Evolutionary conservation across 2,797 vertebrate genomes (phyloP), one percentile per base, ranked within the genome.

Genomic region (Lepidocolaptes lacrymiger): DNA sequence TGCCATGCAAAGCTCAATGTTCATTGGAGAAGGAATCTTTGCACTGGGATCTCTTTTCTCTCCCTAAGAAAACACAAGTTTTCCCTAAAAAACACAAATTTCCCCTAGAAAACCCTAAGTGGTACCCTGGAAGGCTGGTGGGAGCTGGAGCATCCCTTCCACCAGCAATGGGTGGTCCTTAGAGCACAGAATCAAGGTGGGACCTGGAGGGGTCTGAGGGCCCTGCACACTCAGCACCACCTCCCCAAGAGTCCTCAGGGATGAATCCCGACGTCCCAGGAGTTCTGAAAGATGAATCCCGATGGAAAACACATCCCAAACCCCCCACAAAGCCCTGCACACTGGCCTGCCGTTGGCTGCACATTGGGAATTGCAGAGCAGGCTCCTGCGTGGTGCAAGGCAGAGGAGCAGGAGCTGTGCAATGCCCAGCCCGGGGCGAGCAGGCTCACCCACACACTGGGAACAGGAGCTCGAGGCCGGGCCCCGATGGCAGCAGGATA

Each of bases 181-280:
- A 41, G 58, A 74, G 3, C 43, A 9, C 5, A 0, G 2, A 22
- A n/a, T 1, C 1, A 2, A 49, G 16, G 7, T 0, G 26, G 34
- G 9, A 56, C 32, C 12, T 3, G 0, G 10, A 27, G 24, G 1
- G 13, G 7, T 36, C 19, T 6, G 27, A 0, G 0, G 20, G 11
- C 2, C 58, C 73, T 3, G 5, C 59, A 4, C 41, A 3, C 3
- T 77, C 87, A 12, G 48, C 43, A 32, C 22, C 67, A 18, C 54
- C 51, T 66, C 37, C 43, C 68, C 3, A 0, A 54, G 5, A 24
- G 26, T 23, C 66, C 4, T 2, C 11, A 1, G 12, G 17, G 24
- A 3, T 1, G 1, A 44, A 78, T 1, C 36, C 43, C 0, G 0
- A 2, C 1, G 1, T 41, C 41, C 67, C 3, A 0, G 26, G 48